Base-by-base conservation (phyloP, 2,888 invertebrate species). In the Agonopterix alstromeriana region DNA sequence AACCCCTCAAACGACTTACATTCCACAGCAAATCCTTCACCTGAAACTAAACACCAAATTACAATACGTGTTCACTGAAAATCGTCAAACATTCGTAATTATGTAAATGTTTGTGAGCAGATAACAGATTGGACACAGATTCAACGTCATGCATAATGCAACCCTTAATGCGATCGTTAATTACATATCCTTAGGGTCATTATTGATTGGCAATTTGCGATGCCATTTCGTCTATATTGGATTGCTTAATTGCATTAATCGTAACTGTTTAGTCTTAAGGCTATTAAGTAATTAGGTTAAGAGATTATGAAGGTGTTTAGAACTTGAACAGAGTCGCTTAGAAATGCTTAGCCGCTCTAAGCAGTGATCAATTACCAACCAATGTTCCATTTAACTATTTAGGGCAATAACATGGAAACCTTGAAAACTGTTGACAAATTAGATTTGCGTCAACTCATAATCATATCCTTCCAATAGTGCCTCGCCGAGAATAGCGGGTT, bases 141-240 rank as follows among this genome's bases (percentile, higher is more conserved):
- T 78, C 72, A 60, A 63, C 63, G 65, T 70, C 70, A 82, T 83
- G 79, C 79, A 83, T 84, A 74, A 83, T 82, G 77, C 77, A 81
- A 55, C 55, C 60, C 64, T 77, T 80, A 82, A 83, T 83, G 77
- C 69, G 71, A 67, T 65, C 63, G 76, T 77, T 82, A 82, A 82
- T 82, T 77, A 80, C 73, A 67, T 52, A 69, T 70, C 77, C 76
- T 77, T 70, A 67, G 72, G 75, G 73, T 65, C 67, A 69, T 70
- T 72, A 77, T 78, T 79, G 77, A 80, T 80, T 82, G 74, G 68
- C 75, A 80, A 80, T 78, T 73, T 75, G 71, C 56, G 66, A 59
- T 65, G 61, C 68, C 67, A 71, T 74, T 76, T 73, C 63, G 61
- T 68, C 58, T 67, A 65, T 65, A 75, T 72, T 73, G 65, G 66